Evolutionary conservation across 1,140 invertebrate genomes (phyloP).

Genomic region (Trichogramma pretiosum): DNA sequence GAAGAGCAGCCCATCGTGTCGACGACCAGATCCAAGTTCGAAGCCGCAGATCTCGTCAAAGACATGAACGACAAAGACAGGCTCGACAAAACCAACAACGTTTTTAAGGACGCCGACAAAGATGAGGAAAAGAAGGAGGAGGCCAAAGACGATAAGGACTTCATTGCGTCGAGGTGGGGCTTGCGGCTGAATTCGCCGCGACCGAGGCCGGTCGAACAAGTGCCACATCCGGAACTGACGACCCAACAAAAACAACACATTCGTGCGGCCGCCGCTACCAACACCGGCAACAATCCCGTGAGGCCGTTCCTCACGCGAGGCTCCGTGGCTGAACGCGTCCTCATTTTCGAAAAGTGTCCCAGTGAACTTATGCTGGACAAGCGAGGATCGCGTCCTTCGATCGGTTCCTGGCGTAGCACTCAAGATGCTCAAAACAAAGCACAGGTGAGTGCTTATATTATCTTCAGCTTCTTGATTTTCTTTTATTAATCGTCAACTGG

Average conservation of each 20-base stretch:
- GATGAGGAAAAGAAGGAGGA: conserved; percentile 39
- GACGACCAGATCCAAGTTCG: conserved; percentile 32
- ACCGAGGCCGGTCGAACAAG: conserved; percentile 38
- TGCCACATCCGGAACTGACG: conserved; percentile 61
- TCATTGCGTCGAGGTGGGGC: conserved; percentile 40
- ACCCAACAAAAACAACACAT: conserved; percentile 58
- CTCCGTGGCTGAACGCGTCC: conserved; percentile 81
- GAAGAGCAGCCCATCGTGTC: conserved; percentile 35
- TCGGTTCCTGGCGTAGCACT: conserved; percentile 50
- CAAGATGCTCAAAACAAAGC: conserved; percentile 60
- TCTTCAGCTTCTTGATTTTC: background rate
- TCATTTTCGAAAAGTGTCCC: conserved; percentile 86
- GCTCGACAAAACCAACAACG: conserved; percentile 5
- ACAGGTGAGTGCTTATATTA: conserved; percentile 58
- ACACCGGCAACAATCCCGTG: conserved; percentile 53
- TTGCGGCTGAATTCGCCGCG: conserved; percentile 33
- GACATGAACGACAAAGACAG: background rate
- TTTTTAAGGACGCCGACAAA: conserved; percentile 21
- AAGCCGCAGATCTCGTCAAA: conserved; percentile 18
- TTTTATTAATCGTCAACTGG: too few relatives aligned
- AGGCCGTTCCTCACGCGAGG: conserved; percentile 79
- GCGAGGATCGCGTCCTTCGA: conserved; percentile 47
- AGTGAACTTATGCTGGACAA: conserved; percentile 67
- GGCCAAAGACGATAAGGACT: conserved; percentile 42
- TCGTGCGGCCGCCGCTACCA: conserved; percentile 37